Percentiles rank a stretch among this genome's conserved stretches.
Conservation (phyloP, 1,140 invertebrate species). For the Drosophila azteca region DNA sequence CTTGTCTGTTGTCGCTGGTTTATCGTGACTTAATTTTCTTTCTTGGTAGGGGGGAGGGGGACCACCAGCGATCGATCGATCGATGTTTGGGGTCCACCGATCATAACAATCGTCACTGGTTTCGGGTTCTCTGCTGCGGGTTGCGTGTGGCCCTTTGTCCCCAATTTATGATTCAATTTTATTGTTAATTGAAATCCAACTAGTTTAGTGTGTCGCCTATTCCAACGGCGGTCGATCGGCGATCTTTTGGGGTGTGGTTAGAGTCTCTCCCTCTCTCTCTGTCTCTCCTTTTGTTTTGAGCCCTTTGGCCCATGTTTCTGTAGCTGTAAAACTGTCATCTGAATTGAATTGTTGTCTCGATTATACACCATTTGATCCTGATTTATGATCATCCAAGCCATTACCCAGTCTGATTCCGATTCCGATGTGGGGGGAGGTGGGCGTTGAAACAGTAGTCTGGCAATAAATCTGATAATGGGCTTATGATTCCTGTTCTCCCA, state of each 20-base stretch:
- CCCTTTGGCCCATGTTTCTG: constrained; percentile 47
- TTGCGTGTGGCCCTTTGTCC: constrained; percentile 66
- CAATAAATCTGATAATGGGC: constrained; percentile 60
- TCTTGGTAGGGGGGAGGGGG: constrained; percentile 6
- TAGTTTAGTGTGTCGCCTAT: constrained; percentile 72
- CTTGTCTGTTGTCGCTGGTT: constrained; percentile 8
- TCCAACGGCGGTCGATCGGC: constrained; percentile 5
- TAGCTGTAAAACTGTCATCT: constrained; percentile 68
- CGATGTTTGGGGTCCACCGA: constrained; percentile 35
- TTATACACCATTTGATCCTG: constrained; percentile 50
- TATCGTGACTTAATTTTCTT: constrained; percentile 74
- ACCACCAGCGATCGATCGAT: constrained; percentile 60
- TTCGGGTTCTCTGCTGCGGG: constrained; percentile 50
- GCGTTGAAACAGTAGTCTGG: constrained; percentile 52
- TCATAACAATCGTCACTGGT: constrained; percentile 73
- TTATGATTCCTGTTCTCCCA: constrained; percentile 41
- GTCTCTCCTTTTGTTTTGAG: constrained; percentile 37
- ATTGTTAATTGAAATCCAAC: constrained; percentile 83
- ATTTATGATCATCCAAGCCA: constrained; percentile 56
- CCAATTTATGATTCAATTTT: constrained; percentile 81
- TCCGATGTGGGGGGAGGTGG: constrained; percentile 2
- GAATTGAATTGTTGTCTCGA: constrained; percentile 56
- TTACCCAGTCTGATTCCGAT: constrained; percentile 17
- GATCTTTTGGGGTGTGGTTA: constrained; percentile 48
- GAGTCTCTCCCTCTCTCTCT: constrained; percentile 4